Conservation (phyloP, 2,113 vertebrate genomes). For the Dryoscopus gambensis region DNA sequence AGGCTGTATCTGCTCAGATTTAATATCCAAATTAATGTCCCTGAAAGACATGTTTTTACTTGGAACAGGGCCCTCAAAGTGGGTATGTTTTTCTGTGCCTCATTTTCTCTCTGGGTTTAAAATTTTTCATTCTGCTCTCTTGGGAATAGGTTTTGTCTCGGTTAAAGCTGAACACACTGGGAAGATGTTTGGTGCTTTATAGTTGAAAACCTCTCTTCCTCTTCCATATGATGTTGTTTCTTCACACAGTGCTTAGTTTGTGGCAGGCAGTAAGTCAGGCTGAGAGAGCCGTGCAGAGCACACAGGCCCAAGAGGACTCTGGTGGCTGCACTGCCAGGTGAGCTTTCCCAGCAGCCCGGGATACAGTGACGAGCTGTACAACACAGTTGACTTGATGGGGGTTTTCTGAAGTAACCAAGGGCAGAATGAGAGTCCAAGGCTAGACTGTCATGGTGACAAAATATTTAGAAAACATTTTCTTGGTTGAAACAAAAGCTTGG, state of each 20-base stretch:
- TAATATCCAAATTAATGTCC: neutral
- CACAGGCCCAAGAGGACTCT: accelerated
- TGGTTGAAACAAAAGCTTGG: conserved; percentile 53
- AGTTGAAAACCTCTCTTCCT: neutral
- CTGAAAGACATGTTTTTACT: neutral
- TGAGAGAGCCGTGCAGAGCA: neutral
- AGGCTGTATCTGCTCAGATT: neutral
- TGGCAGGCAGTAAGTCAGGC: neutral
- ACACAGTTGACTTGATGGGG: neutral
- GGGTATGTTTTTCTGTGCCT: neutral
- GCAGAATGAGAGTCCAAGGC: conserved; percentile 12
- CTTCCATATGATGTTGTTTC: neutral
- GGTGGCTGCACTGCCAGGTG: neutral
- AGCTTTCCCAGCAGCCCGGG: neutral
- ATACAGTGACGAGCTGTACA: accelerated
- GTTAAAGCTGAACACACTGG: neutral
- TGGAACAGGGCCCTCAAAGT: neutral
- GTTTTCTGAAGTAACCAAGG: conserved; percentile 20
- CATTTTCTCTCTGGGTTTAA: neutral
- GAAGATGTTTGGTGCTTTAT: neutral
- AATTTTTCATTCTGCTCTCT: neutral
- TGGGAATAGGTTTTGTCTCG: neutral
- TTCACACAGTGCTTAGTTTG: neutral
- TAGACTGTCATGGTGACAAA: conserved; percentile 66
- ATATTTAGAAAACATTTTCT: conserved; percentile 67